phyloP scores from a whole-genome alignment of 2,888 invertebrate genomes.

The Pomacea canaliculata region DNA sequence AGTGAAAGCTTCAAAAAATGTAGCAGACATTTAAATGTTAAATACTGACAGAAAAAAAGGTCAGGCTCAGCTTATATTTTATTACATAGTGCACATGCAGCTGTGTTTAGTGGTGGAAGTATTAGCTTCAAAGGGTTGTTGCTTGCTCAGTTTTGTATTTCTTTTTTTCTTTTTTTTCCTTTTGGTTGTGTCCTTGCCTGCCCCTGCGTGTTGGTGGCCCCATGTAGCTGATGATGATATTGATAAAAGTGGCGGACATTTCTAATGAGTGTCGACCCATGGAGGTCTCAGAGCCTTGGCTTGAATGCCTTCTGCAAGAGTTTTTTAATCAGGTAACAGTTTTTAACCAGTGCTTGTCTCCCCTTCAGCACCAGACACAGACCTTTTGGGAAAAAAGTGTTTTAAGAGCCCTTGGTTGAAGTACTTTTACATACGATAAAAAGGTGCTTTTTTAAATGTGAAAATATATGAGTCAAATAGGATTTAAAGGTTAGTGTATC shows the following conservation, averaged over 20 bases:
- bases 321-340: conserved; percentile 63
- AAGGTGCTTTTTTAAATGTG: too few relatives aligned
- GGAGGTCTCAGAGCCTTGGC: conserved; percentile 87
- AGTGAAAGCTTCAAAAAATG: neutral
- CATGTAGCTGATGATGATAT: conserved; percentile 70
- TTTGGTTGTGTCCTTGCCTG: neutral
- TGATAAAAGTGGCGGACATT: conserved; percentile 87
- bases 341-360: too few relatives aligned
- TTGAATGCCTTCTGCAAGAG: conserved; percentile 80
- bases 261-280: conserved; percentile 86
- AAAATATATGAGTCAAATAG: too few relatives aligned
- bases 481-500: too few relatives aligned
- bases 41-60: too few relatives aligned
- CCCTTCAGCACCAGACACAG: too few relatives aligned
- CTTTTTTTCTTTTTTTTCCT: too few relatives aligned
- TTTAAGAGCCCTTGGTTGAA: too few relatives aligned
- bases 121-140: neutral
- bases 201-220: conserved; percentile 29
- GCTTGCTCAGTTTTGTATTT: neutral
- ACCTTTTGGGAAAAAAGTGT: too few relatives aligned
- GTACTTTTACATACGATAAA: too few relatives aligned
- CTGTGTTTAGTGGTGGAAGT: conserved; percentile 23
- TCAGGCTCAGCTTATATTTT: conserved; percentile 13
- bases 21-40: too few relatives aligned
- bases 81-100: neutral